A percentile compares a stretch with the other conserved stretches of the same genome.
phyloP scores from a whole-genome alignment of 2,113 vertebrate species.

The Scopus umbretta region DNA sequence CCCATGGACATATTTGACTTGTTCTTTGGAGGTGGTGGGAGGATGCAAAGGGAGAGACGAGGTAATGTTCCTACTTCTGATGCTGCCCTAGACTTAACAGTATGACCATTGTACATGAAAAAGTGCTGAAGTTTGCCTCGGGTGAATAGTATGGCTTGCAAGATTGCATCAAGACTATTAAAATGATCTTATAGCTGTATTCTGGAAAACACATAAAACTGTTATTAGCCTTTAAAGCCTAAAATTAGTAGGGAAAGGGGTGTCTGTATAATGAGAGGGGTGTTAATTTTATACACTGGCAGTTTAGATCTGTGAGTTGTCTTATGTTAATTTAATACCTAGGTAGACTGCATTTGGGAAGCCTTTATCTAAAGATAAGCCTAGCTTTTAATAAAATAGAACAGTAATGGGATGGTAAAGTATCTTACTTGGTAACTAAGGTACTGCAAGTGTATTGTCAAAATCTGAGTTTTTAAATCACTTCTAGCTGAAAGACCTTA shows the following conservation, averaged over 20 bases:
- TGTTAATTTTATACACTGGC: background rate
- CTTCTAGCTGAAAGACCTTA: background rate
- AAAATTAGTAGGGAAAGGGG: background rate
- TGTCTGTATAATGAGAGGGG: background rate
- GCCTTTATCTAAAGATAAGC: background rate
- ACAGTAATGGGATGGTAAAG: background rate
- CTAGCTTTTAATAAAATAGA: background rate
- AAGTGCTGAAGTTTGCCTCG: background rate
- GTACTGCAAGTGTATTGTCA: background rate
- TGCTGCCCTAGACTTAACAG: background rate
- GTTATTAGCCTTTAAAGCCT: background rate
- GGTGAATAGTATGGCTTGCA: background rate
- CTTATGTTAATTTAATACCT: background rate
- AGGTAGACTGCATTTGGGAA: background rate
- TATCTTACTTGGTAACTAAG: background rate
- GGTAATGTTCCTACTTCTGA: conserved; percentile 61
- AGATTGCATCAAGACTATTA: background rate
- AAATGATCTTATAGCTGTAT: background rate
- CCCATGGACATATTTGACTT: conserved; percentile 94
- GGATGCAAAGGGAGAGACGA: conserved; percentile 87
- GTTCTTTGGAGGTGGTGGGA: conserved; percentile 90
- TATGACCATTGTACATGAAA: background rate
- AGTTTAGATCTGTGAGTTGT: background rate
- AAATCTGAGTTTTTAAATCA: background rate
- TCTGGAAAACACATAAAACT: background rate